These are phyloP conservation scores for Siderastrea radians DNA, from an alignment of 92 coral and sea anemone species.

Conservation along the genomic window DNA sequence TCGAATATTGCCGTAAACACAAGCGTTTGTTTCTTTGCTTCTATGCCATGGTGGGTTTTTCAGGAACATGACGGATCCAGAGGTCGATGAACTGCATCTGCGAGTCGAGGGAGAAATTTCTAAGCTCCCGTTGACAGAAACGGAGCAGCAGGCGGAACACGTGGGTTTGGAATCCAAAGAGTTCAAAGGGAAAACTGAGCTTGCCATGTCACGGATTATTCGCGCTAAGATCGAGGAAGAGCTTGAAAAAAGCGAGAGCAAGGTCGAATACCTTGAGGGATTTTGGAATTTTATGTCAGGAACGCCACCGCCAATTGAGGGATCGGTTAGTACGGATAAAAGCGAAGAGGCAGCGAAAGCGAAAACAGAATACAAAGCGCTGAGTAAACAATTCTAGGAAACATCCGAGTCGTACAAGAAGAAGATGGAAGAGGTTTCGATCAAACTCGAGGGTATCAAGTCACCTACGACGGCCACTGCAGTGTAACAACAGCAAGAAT, in stretches of 20 bases:
- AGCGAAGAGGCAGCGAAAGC: constrained; percentile 10
- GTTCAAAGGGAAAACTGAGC: constrained; percentile 24
- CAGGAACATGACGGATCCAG: too few species aligned
- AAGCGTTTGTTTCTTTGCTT: too few species aligned
- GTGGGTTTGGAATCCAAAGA: constrained; percentile 28
- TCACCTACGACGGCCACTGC: neutral
- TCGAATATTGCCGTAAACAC: too few species aligned
- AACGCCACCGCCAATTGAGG: constrained; percentile 20
- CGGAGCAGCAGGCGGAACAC: constrained; percentile 35
- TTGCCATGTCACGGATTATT: constrained; percentile 19
- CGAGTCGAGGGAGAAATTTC: too few species aligned
- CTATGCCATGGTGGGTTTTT: too few species aligned
- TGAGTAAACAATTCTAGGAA: constrained; percentile 28
- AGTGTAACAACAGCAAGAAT: neutral
- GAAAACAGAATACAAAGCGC: constrained; percentile 26
- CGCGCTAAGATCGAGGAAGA: constrained; percentile 8
- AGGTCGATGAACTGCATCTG: too few species aligned
- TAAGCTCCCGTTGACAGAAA: constrained; percentile 14
- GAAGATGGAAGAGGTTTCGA: constrained; percentile 22
- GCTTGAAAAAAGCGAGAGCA: constrained; percentile 3
- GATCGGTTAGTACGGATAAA: neutral
- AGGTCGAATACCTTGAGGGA: constrained; percentile 1
- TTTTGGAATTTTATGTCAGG: constrained; percentile 16
- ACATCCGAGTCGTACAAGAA: constrained; percentile 22
- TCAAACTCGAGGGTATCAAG: neutral